Evolutionary conservation across 2,113 vertebrate genomes (phyloP), one percentile per base, ranked within the genome.

Genomic region (Chaetodon trifascialis): DNA sequence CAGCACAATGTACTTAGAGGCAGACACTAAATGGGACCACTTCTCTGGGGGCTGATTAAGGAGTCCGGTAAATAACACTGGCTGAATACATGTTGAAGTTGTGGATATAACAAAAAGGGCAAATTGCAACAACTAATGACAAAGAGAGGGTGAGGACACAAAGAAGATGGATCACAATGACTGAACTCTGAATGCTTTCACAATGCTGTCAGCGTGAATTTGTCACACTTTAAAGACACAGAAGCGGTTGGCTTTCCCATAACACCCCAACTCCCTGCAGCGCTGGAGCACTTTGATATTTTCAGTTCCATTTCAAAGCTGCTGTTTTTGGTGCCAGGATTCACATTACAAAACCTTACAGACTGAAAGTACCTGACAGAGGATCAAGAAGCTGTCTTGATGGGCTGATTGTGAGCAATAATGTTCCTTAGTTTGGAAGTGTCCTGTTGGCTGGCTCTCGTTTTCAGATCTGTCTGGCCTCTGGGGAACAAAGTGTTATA

Each of bases 351-450:
- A 56, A 70, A 64, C 64, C 21, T 38, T 17, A 58, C 11, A 65
- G 70, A 72, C 67, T 83, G 62, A 76, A 91, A 85, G 83, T 83
- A 85, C 82, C 86, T 83, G 64, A 88, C 23, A 15, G 21, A 62
- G 58, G 76, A 82, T 79, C 79, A 91, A 83, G 68, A 79, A 75
- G 34, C 73, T 82, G 76, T 82, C 68, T 75, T 58, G 62, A 84
- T 73, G 63, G 16, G 44, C 55, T 80, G 23, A 71, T 66, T 19
- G 2, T 44, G 14, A 58, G 74, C 38, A 23, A 14, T 64, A 73
- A 44, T n/a, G 56, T 79, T 65, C 38, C 30, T 74, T 0, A 1
- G 73, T 78, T 77, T 82, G 62, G 46, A 80, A 73, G 42, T 34
- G 23, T 68, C 52, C 59, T 11, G 17, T 62, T 85, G 75, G 56